phyloP scores from a whole-genome alignment of 2,113 vertebrate species.

The Aspidoscelis tigris region DNA sequence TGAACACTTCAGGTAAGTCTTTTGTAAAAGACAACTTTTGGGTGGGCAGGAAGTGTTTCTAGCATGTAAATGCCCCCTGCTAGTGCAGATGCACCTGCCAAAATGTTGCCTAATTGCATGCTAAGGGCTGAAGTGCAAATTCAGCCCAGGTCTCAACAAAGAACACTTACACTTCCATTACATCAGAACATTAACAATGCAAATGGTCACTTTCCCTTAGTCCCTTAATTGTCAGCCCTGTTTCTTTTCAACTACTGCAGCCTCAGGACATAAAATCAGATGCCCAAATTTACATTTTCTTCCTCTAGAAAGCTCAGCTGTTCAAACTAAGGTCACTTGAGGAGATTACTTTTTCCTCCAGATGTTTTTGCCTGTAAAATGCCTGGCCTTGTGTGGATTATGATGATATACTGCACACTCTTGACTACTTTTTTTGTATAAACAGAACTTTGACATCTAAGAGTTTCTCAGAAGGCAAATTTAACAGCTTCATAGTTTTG shows the following conservation, averaged over 20 bases:
- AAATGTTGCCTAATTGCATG: too few relatives aligned
- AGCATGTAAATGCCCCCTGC: too few relatives aligned
- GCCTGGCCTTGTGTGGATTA: not conserved
- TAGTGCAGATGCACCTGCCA: too few relatives aligned
- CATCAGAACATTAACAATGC: too few relatives aligned
- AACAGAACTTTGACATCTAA: not conserved
- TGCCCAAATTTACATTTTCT: not conserved
- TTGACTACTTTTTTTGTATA: not conserved
- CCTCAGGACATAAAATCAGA: not conserved
- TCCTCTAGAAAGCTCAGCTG: not conserved
- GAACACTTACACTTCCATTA: not conserved
- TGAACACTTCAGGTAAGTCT: too few relatives aligned
- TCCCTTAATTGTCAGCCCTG: not conserved
- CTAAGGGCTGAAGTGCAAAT: too few relatives aligned
- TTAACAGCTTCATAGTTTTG: conserved; percentile 1
- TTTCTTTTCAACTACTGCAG: not conserved
- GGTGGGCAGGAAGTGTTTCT: too few relatives aligned
- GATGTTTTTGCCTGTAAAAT: not conserved
- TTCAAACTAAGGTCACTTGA: conserved; percentile 4
- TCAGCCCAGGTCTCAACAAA: not conserved
- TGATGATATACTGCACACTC: not conserved
- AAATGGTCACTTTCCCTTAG: not conserved
- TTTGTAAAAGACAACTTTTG: too few relatives aligned
- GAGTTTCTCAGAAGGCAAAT: not conserved
- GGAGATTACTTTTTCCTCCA: not conserved